A percentile compares a stretch with the other conserved stretches of the same genome.
Evolutionary conservation across 2,113 vertebrate species (phyloP).

Genomic region (Peromyscus leucopus): DNA sequence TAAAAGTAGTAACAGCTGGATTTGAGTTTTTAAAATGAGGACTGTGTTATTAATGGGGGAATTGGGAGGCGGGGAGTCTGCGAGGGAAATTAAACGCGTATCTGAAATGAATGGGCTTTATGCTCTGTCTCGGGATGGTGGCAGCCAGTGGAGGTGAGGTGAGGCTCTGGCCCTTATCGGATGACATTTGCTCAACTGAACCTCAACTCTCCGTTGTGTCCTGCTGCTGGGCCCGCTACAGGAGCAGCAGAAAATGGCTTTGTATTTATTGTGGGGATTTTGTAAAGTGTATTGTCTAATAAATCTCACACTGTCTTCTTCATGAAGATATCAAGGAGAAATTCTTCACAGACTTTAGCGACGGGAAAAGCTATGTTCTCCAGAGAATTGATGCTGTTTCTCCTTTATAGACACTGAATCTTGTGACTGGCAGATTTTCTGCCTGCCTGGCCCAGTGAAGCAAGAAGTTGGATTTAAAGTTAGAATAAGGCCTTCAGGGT

Average conservation of each 20-base stretch:
- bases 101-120: slow-evolving; percentile 37
- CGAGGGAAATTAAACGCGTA: slow-evolving; percentile 45
- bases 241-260: not conserved
- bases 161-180: not conserved
- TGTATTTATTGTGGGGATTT: slow-evolving; percentile 59
- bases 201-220: not conserved
- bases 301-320: slow-evolving; percentile 48
- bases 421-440: not conserved
- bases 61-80: not conserved
- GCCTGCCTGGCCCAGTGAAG: not conserved
- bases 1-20: slow-evolving; percentile 64
- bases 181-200: not conserved
- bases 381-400: not conserved
- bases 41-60: slow-evolving; percentile 39
- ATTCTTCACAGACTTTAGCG: slow-evolving; percentile 32
- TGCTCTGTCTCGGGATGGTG: not conserved
- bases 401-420: not conserved
- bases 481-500: not conserved
- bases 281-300: slow-evolving; percentile 38
- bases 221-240: not conserved
- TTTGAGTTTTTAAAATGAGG: slow-evolving; percentile 58
- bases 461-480: not conserved
- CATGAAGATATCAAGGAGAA: slow-evolving; percentile 51
- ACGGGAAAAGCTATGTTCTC: slow-evolving; percentile 32
- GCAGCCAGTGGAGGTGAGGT: not conserved